A percentile compares a stretch with the other conserved stretches of the same genome.
Evolutionary conservation across 2,888 invertebrate species (phyloP).

Genomic region (Philaethria dido): DNA sequence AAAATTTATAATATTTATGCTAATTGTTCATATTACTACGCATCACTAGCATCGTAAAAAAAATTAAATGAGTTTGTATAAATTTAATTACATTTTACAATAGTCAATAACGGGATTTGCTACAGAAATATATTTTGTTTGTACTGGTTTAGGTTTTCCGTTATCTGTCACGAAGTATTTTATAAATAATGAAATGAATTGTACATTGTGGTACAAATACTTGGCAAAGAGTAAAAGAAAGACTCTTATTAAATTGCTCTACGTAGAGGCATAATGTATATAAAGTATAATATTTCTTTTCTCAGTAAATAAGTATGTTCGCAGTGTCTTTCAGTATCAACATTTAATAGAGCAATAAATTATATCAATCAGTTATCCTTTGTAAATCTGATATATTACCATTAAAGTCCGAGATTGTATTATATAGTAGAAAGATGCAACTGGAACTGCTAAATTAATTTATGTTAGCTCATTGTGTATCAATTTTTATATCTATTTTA

Average conservation of each 20-base stretch:
- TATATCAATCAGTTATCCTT: slow-evolving; percentile 27
- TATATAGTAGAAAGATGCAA: not conserved
- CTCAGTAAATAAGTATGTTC: slow-evolving; percentile 6
- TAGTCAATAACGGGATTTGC: not conserved
- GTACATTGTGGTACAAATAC: not conserved
- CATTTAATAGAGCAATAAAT: slow-evolving; percentile 20
- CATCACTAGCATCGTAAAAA: not conserved
- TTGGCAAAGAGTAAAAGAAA: slow-evolving; percentile 3
- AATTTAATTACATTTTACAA: not conserved
- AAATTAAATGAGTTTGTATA: not conserved
- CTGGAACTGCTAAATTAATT: too few relatives aligned
- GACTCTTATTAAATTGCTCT: not conserved
- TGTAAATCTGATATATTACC: not conserved
- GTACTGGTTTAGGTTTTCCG: not conserved
- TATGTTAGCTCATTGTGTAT: not conserved
- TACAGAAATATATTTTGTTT: not conserved
- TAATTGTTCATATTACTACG: not conserved
- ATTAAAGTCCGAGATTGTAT: not conserved
- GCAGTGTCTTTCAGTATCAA: slow-evolving; percentile 1
- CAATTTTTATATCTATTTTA: too few relatives aligned
- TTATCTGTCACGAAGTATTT: not conserved
- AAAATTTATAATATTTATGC: not conserved
- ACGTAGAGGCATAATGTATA: not conserved
- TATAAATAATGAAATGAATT: slow-evolving; percentile 1
- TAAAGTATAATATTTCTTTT: slow-evolving; percentile 19